phyloP scores from a whole-genome alignment of 23 tunicate species.

The Ciona savignyi region DNA sequence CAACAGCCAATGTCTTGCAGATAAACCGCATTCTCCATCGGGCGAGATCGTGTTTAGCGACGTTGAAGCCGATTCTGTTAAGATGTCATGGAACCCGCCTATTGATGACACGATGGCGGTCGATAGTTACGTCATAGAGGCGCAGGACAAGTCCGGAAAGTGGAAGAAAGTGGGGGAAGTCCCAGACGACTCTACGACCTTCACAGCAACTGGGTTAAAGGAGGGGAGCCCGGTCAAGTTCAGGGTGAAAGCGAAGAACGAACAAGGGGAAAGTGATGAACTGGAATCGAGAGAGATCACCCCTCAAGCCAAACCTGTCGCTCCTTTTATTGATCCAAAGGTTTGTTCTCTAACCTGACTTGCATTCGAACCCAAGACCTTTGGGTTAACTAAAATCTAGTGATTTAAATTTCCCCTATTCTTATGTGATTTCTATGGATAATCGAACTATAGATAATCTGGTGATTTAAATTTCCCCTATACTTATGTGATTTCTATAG shows the following conservation, averaged over 20 bases:
- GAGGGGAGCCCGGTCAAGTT: constrained; percentile 63
- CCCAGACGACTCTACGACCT: constrained; percentile 13
- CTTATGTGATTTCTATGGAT: too few species aligned
- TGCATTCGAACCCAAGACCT: too few species aligned
- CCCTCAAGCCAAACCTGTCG: constrained; percentile 55
- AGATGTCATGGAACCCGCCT: constrained; percentile 81
- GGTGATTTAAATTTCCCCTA: too few species aligned
- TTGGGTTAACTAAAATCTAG: too few species aligned
- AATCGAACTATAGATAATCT: too few species aligned
- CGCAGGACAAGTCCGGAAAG: constrained; percentile 54
- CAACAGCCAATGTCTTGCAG: constrained; percentile 26
- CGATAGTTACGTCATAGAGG: constrained; percentile 77
- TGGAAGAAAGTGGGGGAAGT: constrained; percentile 75
- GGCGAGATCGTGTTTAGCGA: constrained; percentile 81
- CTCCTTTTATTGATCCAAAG: constrained; percentile 82
- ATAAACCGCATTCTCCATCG: constrained; percentile 80
- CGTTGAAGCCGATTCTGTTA: constrained; percentile 32
- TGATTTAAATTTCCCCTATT: too few species aligned
- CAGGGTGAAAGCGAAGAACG: constrained; percentile 71
- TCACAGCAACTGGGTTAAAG: constrained; percentile 50
- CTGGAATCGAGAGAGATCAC: constrained; percentile 68
- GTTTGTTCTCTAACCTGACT: too few species aligned
- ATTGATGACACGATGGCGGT: constrained; percentile 43
- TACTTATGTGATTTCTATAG: too few species aligned
- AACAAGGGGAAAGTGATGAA: constrained; percentile 73